Conservation (phyloP, 2,888 invertebrate species). For the Xestia ashworthii region DNA sequence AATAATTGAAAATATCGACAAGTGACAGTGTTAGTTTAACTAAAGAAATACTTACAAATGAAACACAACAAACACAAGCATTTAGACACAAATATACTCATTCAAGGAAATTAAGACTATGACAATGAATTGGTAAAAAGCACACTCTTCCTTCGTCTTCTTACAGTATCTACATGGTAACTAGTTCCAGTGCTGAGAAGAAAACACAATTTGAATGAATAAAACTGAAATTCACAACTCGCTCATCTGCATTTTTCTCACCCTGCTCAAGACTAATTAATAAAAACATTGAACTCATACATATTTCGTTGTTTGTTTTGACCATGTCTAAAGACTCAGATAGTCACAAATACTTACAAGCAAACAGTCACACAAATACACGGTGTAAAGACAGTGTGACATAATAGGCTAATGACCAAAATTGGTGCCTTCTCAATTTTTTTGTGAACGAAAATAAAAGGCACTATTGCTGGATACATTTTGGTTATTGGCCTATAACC, state of each 20-base stretch:
- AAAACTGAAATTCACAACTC: constrained; percentile 19
- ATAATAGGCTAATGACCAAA: background rate
- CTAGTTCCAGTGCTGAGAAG: constrained; percentile 37
- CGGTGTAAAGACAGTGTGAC: background rate
- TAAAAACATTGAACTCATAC: constrained; percentile 12
- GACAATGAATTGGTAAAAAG: constrained; percentile 20
- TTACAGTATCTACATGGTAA: constrained; percentile 32
- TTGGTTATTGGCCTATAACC: background rate
- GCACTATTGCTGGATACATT: background rate
- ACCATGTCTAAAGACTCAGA: background rate
- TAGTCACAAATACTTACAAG: background rate
- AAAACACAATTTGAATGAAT: constrained; percentile 22
- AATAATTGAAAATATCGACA: too few species aligned
- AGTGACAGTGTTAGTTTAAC: too few species aligned
- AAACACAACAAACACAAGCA: too few species aligned
- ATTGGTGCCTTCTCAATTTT: too few species aligned
- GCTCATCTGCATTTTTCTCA: constrained; percentile 24
- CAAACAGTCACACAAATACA: background rate
- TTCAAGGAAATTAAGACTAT: background rate
- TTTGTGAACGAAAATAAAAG: too few species aligned
- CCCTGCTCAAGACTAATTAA: constrained; percentile 1
- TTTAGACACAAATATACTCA: too few species aligned
- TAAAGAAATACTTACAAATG: too few species aligned
- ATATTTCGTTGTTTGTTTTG: constrained; percentile 18
- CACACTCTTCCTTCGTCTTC: constrained; percentile 34